Evolutionary conservation across 2,113 vertebrate genomes (phyloP), one percentile per base, ranked within the genome.

Genomic region (Cyanoliseus patagonus): DNA sequence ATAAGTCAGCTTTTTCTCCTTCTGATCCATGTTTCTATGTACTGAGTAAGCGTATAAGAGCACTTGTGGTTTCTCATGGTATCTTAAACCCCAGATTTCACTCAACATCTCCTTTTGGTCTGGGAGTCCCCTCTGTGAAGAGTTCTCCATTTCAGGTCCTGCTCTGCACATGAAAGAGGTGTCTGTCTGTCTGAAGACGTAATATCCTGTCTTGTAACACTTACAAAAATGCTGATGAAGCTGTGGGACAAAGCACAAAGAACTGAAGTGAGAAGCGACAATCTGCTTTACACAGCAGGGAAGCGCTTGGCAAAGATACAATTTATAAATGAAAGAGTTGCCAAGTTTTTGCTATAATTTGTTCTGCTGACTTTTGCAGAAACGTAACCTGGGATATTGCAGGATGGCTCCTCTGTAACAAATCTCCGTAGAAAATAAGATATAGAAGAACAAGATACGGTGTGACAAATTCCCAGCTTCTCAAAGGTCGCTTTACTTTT

Each of bases 201-300:
- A 19, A 52, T 35, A 73, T 83, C 81, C 46, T 82, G 51, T 86
- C 81, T 61, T 87, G 87, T 46, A 90, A 30, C 17, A 7, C 69
- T 82, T 82, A 84, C 46, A 86, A 39, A 95, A 95, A 68, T 5
- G 22, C 73, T 94, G 68, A 51, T 90, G 79, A 75, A 90, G 75
- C 78, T 93, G 88, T 44, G 78, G 75, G 85, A 88, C 86, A 86
- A 49, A 81, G 73, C 68, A 46, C 39, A 9, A 23, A 82, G 92
- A 93, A 4, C 78, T 92, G 74, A 93, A 97, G 88, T 94, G 92
- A 94, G 90, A 94, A 96, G 87, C 1, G 11, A 49, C 94, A 94
- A 90, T 93, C 95, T 97, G 95, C 78, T 93, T 90, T 31, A 7
- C 85, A 82, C 94, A 94, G 87, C 92, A 91, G 92, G 90, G 77